Percentiles rank a stretch among this genome's conserved stretches.
These are phyloP conservation scores for Tetranychus piercei DNA, from an alignment of 2,888 invertebrate genomes.

Conservation along the genomic window DNA sequence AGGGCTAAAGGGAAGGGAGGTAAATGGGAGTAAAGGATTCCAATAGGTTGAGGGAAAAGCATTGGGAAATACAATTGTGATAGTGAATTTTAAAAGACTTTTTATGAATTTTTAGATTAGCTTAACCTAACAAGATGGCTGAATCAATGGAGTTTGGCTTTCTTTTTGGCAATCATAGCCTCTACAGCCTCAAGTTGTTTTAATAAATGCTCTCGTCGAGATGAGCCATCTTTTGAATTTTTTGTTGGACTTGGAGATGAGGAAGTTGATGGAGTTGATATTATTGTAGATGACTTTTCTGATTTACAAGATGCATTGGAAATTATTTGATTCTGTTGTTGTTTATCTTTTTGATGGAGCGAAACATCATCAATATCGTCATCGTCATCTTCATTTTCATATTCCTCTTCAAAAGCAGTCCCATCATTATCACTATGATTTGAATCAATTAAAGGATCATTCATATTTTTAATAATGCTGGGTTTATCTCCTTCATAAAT, in stretches of 20 bases:
- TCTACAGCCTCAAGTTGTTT: conserved; percentile 92
- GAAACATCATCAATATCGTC: background rate
- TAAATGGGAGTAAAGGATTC: too few species aligned
- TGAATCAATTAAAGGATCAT: conserved; percentile 4
- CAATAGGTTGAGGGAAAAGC: background rate
- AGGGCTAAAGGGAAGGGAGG: too few species aligned
- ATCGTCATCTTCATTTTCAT: background rate
- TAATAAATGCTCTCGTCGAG: conserved; percentile 74
- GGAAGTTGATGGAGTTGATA: background rate
- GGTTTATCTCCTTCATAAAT: background rate
- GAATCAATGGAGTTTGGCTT: conserved; percentile 3
- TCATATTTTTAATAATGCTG: background rate
- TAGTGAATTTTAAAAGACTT: background rate
- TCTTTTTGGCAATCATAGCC: conserved; percentile 91
- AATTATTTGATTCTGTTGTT: too few species aligned
- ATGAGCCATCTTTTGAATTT: conserved; percentile 30
- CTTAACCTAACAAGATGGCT: background rate
- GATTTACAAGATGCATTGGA: too few species aligned
- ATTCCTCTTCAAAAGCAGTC: background rate
- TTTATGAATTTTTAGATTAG: too few species aligned
- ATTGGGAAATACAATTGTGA: background rate
- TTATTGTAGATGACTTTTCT: background rate
- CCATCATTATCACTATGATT: conserved; percentile 1
- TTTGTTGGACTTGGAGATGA: background rate
- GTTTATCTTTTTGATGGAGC: background rate